phyloP scores from a whole-genome alignment of 2,888 invertebrate species.

The Heliconius ethilla region DNA sequence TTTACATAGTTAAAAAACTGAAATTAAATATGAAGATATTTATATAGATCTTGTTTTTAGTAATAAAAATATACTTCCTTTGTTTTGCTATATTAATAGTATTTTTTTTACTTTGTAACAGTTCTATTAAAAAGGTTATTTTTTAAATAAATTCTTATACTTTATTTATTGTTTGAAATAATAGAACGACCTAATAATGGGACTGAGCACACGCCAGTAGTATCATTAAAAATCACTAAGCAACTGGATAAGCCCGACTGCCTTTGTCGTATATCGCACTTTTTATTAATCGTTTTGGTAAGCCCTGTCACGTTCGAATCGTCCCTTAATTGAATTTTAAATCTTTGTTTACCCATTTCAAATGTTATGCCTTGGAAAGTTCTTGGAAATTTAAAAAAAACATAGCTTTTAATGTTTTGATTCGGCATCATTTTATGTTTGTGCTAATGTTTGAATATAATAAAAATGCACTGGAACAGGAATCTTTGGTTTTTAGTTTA shows the following conservation, averaged over 20 bases:
- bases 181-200: slow-evolving; percentile 1
- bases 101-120: too few relatives aligned
- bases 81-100: too few relatives aligned
- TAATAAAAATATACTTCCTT: too few relatives aligned
- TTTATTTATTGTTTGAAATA: slow-evolving; percentile 9
- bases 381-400: slow-evolving; percentile 12
- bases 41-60: too few relatives aligned
- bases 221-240: slow-evolving; percentile 36
- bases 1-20: too few relatives aligned
- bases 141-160: slow-evolving; percentile 27
- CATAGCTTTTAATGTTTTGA: slow-evolving; percentile 1
- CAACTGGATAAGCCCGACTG: slow-evolving; percentile 25
- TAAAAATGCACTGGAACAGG: not conserved
- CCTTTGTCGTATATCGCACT: slow-evolving; percentile 40
- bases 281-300: slow-evolving; percentile 43
- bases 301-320: slow-evolving; percentile 55
- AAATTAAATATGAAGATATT: too few relatives aligned
- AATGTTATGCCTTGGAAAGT: slow-evolving; percentile 28
- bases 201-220: slow-evolving; percentile 24
- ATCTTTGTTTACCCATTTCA: slow-evolving; percentile 43
- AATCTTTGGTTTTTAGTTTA: not conserved
- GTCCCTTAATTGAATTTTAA: slow-evolving; percentile 59
- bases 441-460: not conserved
- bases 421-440: slow-evolving; percentile 12
- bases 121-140: too few relatives aligned